Conservation (phyloP, 30 jellyfish, hydroid and myxozoan species). For the Clytia hemisphaerica region DNA sequence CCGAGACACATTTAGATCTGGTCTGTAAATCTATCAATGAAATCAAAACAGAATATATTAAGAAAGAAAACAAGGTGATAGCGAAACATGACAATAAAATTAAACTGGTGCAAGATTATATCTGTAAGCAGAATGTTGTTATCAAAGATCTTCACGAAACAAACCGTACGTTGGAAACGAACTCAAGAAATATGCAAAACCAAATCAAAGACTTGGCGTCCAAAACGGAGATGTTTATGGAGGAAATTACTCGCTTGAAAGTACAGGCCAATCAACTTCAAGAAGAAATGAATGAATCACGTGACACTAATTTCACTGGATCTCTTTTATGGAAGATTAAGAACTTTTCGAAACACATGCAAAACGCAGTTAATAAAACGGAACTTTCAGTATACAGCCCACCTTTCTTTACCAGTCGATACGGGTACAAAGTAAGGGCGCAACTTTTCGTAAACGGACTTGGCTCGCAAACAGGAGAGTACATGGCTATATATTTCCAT, state of each 20-base stretch:
- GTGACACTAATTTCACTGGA: constrained; percentile 45
- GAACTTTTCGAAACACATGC: constrained; percentile 41
- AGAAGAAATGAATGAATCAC: constrained; percentile 30
- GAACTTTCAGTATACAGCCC: constrained; percentile 58
- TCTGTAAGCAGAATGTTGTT: constrained; percentile 15
- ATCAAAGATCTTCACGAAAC: constrained; percentile 26
- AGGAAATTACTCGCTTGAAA: constrained; percentile 31
- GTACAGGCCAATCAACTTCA: constrained; percentile 30
- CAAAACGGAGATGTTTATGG: background rate
- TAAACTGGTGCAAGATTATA: constrained; percentile 20
- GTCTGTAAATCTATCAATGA: constrained; percentile 44
- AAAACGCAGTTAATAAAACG: constrained; percentile 41
- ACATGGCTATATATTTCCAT: constrained; percentile 64
- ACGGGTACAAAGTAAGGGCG: constrained; percentile 73
- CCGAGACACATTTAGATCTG: constrained; percentile 42
- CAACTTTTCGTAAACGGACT: constrained; percentile 70
- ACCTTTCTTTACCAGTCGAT: constrained; percentile 46
- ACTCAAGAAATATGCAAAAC: constrained; percentile 3
- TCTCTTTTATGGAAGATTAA: constrained; percentile 49
- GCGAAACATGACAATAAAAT: constrained; percentile 28
- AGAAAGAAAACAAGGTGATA: constrained; percentile 34
- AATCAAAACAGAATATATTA: constrained; percentile 38
- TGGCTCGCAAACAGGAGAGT: constrained; percentile 42
- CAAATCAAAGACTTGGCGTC: constrained; percentile 4
- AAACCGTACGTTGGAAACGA: background rate